Base-by-base conservation (phyloP, 2,888 invertebrate genomes). In the Dolomedes plantarius region DNA sequence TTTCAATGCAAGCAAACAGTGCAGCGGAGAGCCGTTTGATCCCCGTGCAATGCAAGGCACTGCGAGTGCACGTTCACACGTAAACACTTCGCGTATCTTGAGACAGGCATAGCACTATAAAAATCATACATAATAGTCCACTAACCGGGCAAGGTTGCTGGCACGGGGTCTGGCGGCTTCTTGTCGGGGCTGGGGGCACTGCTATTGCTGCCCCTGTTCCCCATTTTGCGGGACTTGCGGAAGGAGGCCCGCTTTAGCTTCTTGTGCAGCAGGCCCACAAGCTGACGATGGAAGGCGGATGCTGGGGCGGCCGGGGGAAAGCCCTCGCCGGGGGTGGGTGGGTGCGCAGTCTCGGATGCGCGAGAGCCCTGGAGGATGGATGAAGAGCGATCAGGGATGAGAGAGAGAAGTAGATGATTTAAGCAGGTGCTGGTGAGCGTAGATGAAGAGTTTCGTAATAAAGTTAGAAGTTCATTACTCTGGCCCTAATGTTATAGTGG, bases 181-280 rank as follows among this genome's bases (percentile, higher is more conserved):
- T 67, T 67, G 16, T 67, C 73, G 27, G 80, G 80, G 74, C 80
- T 81, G 62, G 80, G 80, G 39, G 83, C 83, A 83, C 80, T 69
- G 72, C 23, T 56, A 56, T 62, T 80, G 79, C 80, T 80, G n/a
- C 77, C 83, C 83, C 83, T 65, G 27, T 83, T 83, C 39, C 83
- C 83, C 83, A 83, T 83, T 23, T 39, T 80, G n/a, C 9, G 41
- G 31, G 11, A 31, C 39, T 62, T 28, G n/a, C 23, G 69, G 32
- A 39, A 39, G 64, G 64, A 64, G 16, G 65, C 27, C 27, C 64
- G 36, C 19, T 29, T 32, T 46, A 76, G 71, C 29, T 76, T 76
- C 32, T 46, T 76, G 23, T 72, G 76, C 16, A 72, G 77, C 27
- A 72, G 56, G 19, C 16, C 76, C 77, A 76, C 76, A 32, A 76